Percentiles rank a stretch among this genome's conserved stretches.
Evolutionary conservation across 2,888 invertebrate genomes (phyloP).

Genomic region (Keiferia lycopersicella): DNA sequence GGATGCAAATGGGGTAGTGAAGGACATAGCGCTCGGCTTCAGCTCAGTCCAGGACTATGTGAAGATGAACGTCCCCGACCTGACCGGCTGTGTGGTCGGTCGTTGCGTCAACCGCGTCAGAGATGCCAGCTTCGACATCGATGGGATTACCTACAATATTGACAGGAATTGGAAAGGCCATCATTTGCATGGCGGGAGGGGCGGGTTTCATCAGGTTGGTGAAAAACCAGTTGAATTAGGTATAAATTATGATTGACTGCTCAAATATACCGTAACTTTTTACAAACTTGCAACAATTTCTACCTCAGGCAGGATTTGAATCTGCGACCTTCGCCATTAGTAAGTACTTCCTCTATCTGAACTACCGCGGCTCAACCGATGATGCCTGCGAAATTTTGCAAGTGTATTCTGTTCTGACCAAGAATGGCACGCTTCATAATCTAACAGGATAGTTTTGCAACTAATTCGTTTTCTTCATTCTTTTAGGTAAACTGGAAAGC

Average conservation of each 20-base stretch:
- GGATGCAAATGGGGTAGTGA: conserved; percentile 81
- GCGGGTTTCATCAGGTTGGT: conserved; percentile 84
- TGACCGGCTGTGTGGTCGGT: conserved; percentile 89
- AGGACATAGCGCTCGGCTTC: conserved; percentile 87
- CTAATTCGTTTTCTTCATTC: not conserved
- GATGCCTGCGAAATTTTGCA: too few relatives aligned
- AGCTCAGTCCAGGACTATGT: conserved; percentile 82
- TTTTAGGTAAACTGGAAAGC: conserved; percentile 78
- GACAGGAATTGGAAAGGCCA: not conserved
- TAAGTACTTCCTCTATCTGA: too few relatives aligned
- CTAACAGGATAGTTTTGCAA: too few relatives aligned
- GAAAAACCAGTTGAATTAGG: not conserved
- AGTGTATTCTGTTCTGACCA: too few relatives aligned
- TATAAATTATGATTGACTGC: too few relatives aligned
- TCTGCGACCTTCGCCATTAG: too few relatives aligned
- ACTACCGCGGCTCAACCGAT: too few relatives aligned
- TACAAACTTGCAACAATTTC: too few relatives aligned
- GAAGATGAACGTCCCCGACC: conserved; percentile 75
- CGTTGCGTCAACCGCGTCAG: conserved; percentile 88
- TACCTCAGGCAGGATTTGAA: too few relatives aligned
- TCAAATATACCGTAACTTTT: too few relatives aligned
- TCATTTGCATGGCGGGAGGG: conserved; percentile 52
- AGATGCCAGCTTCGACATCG: conserved; percentile 10
- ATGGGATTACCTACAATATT: not conserved
- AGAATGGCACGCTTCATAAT: too few relatives aligned